These are phyloP conservation scores for Drosophila ficusphila DNA, from an alignment of 1,140 invertebrate species.

Conservation along the genomic window DNA sequence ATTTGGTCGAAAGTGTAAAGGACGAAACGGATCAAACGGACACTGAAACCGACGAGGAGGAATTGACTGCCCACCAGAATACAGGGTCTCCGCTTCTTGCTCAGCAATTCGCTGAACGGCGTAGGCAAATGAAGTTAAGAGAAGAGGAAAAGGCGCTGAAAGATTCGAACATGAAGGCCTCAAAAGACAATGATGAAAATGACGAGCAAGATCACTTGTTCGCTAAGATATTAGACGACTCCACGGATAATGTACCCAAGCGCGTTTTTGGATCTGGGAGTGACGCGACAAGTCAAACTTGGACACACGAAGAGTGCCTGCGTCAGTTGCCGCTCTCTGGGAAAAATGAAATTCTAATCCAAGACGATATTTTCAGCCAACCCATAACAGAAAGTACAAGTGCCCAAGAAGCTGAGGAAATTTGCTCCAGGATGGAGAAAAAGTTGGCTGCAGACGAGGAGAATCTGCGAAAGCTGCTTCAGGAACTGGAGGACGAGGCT, in stretches of 20 bases:
- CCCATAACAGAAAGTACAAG: conserved; percentile 9
- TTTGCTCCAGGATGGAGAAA: conserved; percentile 28
- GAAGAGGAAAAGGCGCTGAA: background rate
- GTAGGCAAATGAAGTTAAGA: background rate
- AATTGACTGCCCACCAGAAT: background rate
- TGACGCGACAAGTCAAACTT: conserved; percentile 43
- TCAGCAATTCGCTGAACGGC: conserved; percentile 15
- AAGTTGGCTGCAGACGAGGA: conserved; percentile 55
- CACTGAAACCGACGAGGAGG: conserved; percentile 31
- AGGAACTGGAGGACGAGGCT: conserved; percentile 59
- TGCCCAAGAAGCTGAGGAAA: conserved; percentile 33
- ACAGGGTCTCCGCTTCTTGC: conserved; percentile 6
- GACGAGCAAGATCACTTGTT: conserved; percentile 32
- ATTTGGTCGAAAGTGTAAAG: background rate
- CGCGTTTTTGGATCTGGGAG: conserved; percentile 52
- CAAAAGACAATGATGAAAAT: background rate
- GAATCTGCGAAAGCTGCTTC: conserved; percentile 45
- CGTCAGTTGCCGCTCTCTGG: conserved; percentile 32
- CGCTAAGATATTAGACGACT: conserved; percentile 53
- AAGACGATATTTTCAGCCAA: background rate
- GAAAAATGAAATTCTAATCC: background rate
- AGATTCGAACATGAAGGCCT: too few species aligned
- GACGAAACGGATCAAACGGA: background rate
- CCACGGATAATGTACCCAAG: conserved; percentile 58
- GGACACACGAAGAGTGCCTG: conserved; percentile 50